These are phyloP conservation scores for Lathronympha strigana DNA, from an alignment of 2,888 invertebrate genomes.

Conservation along the genomic window DNA sequence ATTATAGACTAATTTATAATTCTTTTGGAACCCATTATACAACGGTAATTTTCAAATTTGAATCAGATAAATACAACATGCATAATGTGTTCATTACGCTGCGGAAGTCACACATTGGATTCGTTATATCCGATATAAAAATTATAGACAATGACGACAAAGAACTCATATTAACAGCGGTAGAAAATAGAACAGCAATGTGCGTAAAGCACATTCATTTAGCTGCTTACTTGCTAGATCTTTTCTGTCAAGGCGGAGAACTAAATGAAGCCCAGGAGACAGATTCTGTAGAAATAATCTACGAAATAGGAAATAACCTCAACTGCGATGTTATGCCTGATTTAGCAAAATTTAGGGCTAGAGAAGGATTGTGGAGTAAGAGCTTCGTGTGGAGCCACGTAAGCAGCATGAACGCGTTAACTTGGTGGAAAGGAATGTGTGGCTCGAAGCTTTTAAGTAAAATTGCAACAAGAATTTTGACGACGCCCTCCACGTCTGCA, in stretches of 20 bases:
- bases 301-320: background rate
- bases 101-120: background rate
- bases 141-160: background rate
- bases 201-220: background rate
- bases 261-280: background rate
- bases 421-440: background rate
- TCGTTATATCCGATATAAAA: background rate
- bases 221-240: background rate
- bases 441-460: background rate
- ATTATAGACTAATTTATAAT: slow-evolving; percentile 39
- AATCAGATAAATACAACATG: background rate
- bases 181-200: background rate
- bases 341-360: background rate
- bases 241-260: background rate
- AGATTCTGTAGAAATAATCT: background rate
- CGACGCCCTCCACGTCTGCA: background rate
- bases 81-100: background rate
- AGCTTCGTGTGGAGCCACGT: background rate
- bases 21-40: background rate
- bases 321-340: background rate
- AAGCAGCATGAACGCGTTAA: background rate
- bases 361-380: background rate
- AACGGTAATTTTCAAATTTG: background rate
- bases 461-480: background rate
- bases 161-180: background rate